Evolutionary conservation across 2,797 vertebrate genomes (phyloP).

Genomic region (Lutjanus campechanus): DNA sequence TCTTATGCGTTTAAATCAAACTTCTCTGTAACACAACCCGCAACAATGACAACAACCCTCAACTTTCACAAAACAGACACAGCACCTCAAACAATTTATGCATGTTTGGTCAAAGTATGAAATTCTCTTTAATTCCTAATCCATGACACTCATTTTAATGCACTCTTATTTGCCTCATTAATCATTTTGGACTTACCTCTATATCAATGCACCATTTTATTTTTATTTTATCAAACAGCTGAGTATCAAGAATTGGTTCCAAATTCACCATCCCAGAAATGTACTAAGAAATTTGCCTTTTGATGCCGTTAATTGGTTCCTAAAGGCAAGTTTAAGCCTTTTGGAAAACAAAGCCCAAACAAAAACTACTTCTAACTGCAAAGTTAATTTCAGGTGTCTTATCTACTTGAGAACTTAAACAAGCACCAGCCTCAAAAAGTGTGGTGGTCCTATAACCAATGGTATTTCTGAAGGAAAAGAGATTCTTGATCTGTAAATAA

Average conservation of each 20-base stretch:
- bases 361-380: too few relatives aligned
- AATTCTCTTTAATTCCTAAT: not conserved
- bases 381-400: not conserved
- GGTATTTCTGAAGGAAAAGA: not conserved
- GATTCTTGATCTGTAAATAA: not conserved
- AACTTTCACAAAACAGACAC: not conserved
- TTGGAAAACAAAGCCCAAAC: too few relatives aligned
- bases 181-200: not conserved
- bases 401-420: too few relatives aligned
- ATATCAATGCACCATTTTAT: not conserved
- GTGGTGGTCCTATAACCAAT: not conserved
- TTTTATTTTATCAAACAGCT: not conserved
- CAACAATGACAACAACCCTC: not conserved
- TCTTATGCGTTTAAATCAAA: too few relatives aligned
- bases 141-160: not conserved
- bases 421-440: not conserved
- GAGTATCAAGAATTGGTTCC: not conserved
- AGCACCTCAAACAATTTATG: not conserved
- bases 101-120: not conserved
- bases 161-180: not conserved
- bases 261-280: not conserved
- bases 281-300: not conserved
- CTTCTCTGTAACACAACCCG: not conserved
- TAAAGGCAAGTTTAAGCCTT: not conserved
- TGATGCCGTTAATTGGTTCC: not conserved